These are phyloP conservation scores for Parotocinclus haroldoi DNA, from an alignment of 2,797 vertebrate genomes.

Conservation along the genomic window DNA sequence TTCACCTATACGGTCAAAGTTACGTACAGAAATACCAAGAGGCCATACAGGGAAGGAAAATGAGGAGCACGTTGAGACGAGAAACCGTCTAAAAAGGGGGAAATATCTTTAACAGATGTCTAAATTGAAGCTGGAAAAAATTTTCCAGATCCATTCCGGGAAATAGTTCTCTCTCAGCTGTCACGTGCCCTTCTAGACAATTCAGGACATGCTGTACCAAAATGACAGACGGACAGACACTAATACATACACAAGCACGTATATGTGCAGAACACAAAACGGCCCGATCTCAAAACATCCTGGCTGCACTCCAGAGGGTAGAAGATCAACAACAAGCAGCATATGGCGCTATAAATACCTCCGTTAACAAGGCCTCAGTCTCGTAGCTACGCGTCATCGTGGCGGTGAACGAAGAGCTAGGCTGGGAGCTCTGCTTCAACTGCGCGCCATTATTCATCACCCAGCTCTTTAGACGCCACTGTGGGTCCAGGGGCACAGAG, in stretches of 20 bases:
- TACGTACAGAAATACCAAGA: too few species aligned
- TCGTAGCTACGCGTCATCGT: background rate
- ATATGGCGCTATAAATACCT: slow-evolving; percentile 44
- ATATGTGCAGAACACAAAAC: background rate
- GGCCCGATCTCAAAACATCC: background rate
- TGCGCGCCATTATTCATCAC: slow-evolving; percentile 5
- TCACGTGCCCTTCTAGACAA: background rate
- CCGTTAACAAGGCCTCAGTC: background rate
- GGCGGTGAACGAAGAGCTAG: background rate
- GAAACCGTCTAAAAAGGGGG: slow-evolving; percentile 17
- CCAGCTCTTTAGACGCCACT: slow-evolving; percentile 13
- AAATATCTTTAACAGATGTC: slow-evolving; percentile 49
- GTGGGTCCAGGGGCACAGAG: background rate
- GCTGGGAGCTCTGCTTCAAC: slow-evolving; percentile 10
- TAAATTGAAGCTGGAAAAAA: slow-evolving; percentile 16
- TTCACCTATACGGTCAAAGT: background rate
- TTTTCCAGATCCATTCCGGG: slow-evolving; percentile 4
- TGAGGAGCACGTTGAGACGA: slow-evolving; percentile 2
- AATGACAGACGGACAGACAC: background rate
- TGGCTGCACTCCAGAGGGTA: slow-evolving; percentile 8
- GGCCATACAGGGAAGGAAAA: background rate
- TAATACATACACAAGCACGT: background rate
- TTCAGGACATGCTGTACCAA: too few species aligned
- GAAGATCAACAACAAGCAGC: slow-evolving; percentile 33
- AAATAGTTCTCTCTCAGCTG: background rate